Percentiles rank a stretch among this genome's conserved stretches.
phyloP scores from a whole-genome alignment of 2,113 vertebrate species.

The Cyphomyrus discorhynchus region DNA sequence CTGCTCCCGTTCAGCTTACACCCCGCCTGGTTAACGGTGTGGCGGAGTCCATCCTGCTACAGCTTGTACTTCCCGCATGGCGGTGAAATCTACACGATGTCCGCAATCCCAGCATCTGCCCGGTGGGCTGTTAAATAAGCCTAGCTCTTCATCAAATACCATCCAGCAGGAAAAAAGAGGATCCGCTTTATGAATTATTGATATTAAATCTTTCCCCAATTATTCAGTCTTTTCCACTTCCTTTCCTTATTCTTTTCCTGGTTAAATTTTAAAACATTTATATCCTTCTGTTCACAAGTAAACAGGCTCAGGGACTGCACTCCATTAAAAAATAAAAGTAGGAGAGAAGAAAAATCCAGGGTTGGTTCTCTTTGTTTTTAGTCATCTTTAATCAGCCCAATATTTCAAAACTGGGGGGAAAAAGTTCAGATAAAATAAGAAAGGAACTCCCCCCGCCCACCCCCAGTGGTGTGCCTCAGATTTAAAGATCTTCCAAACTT shows the following conservation, averaged over 20 bases:
- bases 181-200: conserved; percentile 75
- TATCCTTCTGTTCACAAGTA: conserved; percentile 67
- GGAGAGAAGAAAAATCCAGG: conserved; percentile 35
- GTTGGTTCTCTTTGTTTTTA: conserved; percentile 54
- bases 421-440: conserved; percentile 61
- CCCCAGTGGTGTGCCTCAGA: conserved; percentile 45
- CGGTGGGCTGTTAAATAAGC: conserved; percentile 51
- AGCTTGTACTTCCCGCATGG: conserved; percentile 50
- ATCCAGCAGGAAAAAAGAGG: conserved; percentile 54
- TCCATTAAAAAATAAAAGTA: conserved; percentile 74
- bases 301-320: conserved; percentile 64
- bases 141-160: conserved; percentile 73
- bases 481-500: conserved; percentile 55
- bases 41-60: conserved; percentile 37
- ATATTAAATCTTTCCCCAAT: conserved; percentile 75
- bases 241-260: conserved; percentile 55
- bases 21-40: conserved; percentile 36
- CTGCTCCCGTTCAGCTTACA: conserved; percentile 34
- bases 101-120: conserved; percentile 40
- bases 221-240: conserved; percentile 60
- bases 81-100: conserved; percentile 39
- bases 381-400: conserved; percentile 62
- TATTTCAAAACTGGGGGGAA: conserved; percentile 51
- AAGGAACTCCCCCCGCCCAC: conserved; percentile 44
- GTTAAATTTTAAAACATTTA: conserved; percentile 76